Conservation (phyloP, 2,888 invertebrate genomes). For the Drosophila quinaria region DNA sequence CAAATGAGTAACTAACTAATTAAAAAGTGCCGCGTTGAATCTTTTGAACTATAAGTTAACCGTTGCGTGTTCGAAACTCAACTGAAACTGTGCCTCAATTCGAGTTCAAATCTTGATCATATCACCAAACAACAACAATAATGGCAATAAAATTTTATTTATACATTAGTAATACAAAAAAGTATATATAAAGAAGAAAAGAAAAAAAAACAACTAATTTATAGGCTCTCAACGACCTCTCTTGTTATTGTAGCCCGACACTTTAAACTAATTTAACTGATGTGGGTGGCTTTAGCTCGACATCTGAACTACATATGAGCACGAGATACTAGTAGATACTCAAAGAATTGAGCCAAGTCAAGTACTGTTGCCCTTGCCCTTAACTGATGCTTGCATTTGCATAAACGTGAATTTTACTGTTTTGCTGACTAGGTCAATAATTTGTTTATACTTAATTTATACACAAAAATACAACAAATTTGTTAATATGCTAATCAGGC, state of each 20-base stretch:
- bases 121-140: constrained; percentile 10
- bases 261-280: constrained; percentile 43
- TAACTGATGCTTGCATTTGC: constrained; percentile 16
- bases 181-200: constrained; percentile 17
- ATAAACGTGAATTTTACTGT: constrained; percentile 17
- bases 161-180: constrained; percentile 25
- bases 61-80: constrained; percentile 58
- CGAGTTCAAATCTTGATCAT: constrained; percentile 22
- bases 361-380: constrained; percentile 12
- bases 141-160: constrained; percentile 21
- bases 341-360: constrained; percentile 22
- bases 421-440: constrained; percentile 53
- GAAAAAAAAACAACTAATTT: constrained; percentile 57
- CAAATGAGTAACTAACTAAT: constrained; percentile 14
- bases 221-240: constrained; percentile 30
- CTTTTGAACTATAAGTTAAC: constrained; percentile 17
- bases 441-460: constrained; percentile 35
- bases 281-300: constrained; percentile 20
- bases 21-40: constrained; percentile 3
- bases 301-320: constrained; percentile 14
- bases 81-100: constrained; percentile 39
- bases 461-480: constrained; percentile 23
- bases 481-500: constrained; percentile 42
- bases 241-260: constrained; percentile 31
- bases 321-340: constrained; percentile 1